Percentiles rank a stretch among this genome's conserved stretches.
phyloP scores from a whole-genome alignment of 2,888 invertebrate genomes.

The Therioaphis trifolii region DNA sequence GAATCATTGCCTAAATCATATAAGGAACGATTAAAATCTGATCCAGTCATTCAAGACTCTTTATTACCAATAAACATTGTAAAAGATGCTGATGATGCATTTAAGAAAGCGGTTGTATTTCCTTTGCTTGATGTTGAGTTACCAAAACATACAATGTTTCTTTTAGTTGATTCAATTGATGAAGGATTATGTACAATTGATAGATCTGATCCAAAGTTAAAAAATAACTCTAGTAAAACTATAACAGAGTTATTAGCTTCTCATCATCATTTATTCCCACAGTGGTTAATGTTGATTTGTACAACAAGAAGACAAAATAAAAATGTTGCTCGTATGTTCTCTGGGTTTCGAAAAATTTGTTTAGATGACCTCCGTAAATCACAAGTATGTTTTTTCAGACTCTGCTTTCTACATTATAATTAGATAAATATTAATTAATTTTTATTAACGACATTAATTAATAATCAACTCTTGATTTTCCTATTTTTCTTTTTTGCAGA shows the following conservation, averaged over 20 bases:
- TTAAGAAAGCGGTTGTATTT: slow-evolving; percentile 87
- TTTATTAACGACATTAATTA: too few species aligned
- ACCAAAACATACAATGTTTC: slow-evolving; percentile 85
- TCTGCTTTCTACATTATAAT: too few species aligned
- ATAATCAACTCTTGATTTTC: too few species aligned
- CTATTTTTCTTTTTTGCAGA: too few species aligned
- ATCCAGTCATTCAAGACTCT: slow-evolving; percentile 76
- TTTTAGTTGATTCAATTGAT: slow-evolving; percentile 93
- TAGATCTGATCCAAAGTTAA: slow-evolving; percentile 67
- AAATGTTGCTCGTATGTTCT: slow-evolving; percentile 81
- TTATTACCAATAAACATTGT: slow-evolving; percentile 85
- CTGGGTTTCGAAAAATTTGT: slow-evolving; percentile 90
- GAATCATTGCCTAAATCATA: slow-evolving; percentile 63
- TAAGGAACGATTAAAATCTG: slow-evolving; percentile 53
- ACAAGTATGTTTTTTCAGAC: slow-evolving; percentile 76
- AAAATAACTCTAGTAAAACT: slow-evolving; percentile 71
- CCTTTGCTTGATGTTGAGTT: slow-evolving; percentile 89
- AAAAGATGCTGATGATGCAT: slow-evolving; percentile 89
- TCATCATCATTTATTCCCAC: slow-evolving; percentile 90
- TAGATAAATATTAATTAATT: too few species aligned
- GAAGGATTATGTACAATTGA: slow-evolving; percentile 75
- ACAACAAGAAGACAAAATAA: slow-evolving; percentile 88
- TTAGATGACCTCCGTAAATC: slow-evolving; percentile 90
- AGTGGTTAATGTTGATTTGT: slow-evolving; percentile 91
- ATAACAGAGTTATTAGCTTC: slow-evolving; percentile 87